These are phyloP conservation scores for Pterophyllum scalare DNA, from an alignment of 2,113 vertebrate species.

Conservation along the genomic window DNA sequence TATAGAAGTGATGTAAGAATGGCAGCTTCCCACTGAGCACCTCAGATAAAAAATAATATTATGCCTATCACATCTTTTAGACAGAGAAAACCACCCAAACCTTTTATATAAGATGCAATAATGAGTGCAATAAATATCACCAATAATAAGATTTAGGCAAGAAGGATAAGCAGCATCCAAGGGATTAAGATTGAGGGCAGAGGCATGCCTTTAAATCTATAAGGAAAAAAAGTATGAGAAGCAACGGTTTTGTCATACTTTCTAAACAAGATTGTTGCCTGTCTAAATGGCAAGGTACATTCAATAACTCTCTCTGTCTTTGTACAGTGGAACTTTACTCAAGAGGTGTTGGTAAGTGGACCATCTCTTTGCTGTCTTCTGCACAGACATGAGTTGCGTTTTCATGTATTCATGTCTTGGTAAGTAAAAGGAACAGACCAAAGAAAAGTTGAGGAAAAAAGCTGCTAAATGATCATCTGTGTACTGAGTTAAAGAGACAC, in stretches of 20 bases:
- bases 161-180: neutral
- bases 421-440: neutral
- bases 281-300: neutral
- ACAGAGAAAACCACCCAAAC: neutral
- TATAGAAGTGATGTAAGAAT: slow-evolving; percentile 7
- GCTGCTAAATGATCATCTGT: neutral
- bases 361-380: neutral
- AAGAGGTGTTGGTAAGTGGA: neutral
- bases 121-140: neutral
- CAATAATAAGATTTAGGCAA: neutral
- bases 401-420: neutral
- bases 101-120: neutral
- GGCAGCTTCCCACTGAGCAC: neutral
- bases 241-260: neutral
- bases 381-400: neutral
- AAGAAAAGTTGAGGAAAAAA: neutral
- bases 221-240: rapidly evolving
- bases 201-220: neutral
- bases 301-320: neutral
- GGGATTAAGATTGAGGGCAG: neutral
- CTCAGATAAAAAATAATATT: neutral
- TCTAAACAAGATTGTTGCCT: neutral
- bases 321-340: neutral
- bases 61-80: neutral
- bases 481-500: neutral